Conservation (phyloP, 2,113 vertebrate species). For the Acanthochromis polyacanthus region DNA sequence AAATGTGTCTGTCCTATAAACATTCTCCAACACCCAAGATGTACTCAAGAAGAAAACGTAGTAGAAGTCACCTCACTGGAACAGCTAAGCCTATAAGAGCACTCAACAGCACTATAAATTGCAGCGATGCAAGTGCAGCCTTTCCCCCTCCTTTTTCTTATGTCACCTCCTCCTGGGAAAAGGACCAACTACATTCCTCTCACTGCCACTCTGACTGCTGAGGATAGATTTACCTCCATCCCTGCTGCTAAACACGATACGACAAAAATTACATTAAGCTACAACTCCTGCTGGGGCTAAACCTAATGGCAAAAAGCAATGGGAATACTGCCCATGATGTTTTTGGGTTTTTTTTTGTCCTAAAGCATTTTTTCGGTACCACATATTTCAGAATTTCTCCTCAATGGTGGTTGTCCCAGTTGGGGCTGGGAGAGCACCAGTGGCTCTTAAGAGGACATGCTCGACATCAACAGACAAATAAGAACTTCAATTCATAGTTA, state of each 20-base stretch:
- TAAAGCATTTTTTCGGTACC: not conserved
- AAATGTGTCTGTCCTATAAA: not conserved
- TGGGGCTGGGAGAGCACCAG: slow-evolving; percentile 1
- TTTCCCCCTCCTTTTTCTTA: slow-evolving; percentile 4
- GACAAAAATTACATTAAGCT: slow-evolving; percentile 21
- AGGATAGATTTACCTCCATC: slow-evolving; percentile 31
- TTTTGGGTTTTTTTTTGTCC: not conserved
- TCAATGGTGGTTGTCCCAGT: not conserved
- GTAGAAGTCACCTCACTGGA: not conserved
- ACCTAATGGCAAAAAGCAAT: not conserved
- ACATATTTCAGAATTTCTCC: not conserved
- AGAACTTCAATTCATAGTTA: slow-evolving; percentile 3
- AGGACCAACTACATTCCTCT: slow-evolving; percentile 27
- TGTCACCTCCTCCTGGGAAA: slow-evolving; percentile 21
- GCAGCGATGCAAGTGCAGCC: slow-evolving; percentile 6
- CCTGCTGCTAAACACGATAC: slow-evolving; percentile 18
- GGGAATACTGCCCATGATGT: not conserved
- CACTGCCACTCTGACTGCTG: not conserved
- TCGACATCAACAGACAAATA: not conserved
- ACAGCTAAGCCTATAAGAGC: slow-evolving; percentile 12
- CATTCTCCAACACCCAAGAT: not conserved
- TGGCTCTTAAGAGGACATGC: not conserved
- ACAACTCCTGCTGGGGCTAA: slow-evolving; percentile 4
- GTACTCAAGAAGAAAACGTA: slow-evolving; percentile 30
- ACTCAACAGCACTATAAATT: slow-evolving; percentile 30